Evolutionary conservation across 2,113 vertebrate species (phyloP).

Genomic region (Triplophysa siluroides): DNA sequence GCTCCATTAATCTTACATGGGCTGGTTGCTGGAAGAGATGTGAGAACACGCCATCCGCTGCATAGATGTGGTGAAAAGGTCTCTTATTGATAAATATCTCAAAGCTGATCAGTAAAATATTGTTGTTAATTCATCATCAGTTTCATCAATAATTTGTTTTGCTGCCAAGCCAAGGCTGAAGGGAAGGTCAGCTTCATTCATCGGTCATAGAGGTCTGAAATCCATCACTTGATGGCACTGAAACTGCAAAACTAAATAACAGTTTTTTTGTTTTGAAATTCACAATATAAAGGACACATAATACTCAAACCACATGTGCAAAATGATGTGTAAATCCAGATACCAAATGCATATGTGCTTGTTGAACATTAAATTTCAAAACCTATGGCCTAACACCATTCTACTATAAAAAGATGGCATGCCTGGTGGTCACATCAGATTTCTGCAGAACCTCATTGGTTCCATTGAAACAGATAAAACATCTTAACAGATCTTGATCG

Average conservation of each 20-base stretch:
- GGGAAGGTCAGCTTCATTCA: constrained; percentile 12
- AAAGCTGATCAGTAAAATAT: not conserved
- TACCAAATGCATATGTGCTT: not conserved
- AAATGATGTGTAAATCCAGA: not conserved
- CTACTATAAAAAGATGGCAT: no score
- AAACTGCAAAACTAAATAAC: not conserved
- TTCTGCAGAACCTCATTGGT: not conserved
- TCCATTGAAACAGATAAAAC: not conserved
- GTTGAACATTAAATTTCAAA: not conserved
- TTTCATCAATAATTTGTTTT: not conserved
- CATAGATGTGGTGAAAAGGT: not conserved
- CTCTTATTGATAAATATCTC: not conserved
- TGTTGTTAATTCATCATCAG: not conserved
- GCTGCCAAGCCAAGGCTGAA: constrained; percentile 20
- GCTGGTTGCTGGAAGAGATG: not conserved
- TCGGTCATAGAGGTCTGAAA: not conserved
- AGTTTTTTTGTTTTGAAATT: not conserved
- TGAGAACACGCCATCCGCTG: not conserved
- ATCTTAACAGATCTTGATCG: not conserved
- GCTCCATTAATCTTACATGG: no score
- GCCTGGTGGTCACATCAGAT: constrained; percentile 15
- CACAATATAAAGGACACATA: not conserved
- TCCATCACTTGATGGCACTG: not conserved
- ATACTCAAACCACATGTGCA: not conserved
- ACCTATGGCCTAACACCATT: no score